A percentile compares a stretch with the other conserved stretches of the same genome.
Conservation (phyloP, 1,140 invertebrate species). For the Asbolus verrucosus region DNA sequence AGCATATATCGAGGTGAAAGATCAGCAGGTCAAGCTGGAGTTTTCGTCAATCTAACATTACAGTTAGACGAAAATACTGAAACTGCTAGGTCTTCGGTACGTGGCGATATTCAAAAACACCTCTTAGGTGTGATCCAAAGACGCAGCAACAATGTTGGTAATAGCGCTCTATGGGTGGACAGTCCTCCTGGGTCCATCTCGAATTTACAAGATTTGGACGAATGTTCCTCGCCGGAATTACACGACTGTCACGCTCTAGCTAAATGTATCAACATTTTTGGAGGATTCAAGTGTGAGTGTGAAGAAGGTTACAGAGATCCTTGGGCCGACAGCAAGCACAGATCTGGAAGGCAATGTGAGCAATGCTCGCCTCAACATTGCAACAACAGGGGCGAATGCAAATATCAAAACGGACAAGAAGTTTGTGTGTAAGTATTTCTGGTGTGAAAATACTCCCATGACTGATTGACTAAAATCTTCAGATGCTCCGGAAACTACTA, state of each 20-base stretch:
- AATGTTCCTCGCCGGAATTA: constrained; percentile 85
- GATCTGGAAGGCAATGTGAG: constrained; percentile 80
- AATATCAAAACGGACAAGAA: constrained; percentile 80
- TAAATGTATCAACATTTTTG: constrained; percentile 89
- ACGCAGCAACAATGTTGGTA: constrained; percentile 86
- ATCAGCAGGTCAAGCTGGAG: constrained; percentile 74
- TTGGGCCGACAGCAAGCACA: constrained; percentile 72
- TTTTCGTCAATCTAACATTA: constrained; percentile 88
- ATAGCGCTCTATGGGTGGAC: constrained; percentile 86
- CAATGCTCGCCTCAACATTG: constrained; percentile 83
- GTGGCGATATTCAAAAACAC: constrained; percentile 83
- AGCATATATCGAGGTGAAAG: constrained; percentile 81
- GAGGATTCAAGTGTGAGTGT: constrained; percentile 89
- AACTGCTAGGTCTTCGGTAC: constrained; percentile 75
- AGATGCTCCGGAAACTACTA: constrained; percentile 89
- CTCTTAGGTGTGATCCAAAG: constrained; percentile 85
- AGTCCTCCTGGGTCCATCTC: constrained; percentile 73
- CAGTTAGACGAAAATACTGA: constrained; percentile 78
- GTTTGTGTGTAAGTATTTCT: constrained; percentile 78
- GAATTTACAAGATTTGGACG: constrained; percentile 81
- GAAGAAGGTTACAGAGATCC: constrained; percentile 82
- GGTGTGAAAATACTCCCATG: no score
- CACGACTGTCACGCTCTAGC: constrained; percentile 93
- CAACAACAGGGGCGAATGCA: constrained; percentile 85
- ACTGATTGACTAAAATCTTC: no score